Evolutionary conservation across 1,140 invertebrate species (phyloP), one percentile per base, ranked within the genome.

Genomic region (Leptopilina clavipes): DNA sequence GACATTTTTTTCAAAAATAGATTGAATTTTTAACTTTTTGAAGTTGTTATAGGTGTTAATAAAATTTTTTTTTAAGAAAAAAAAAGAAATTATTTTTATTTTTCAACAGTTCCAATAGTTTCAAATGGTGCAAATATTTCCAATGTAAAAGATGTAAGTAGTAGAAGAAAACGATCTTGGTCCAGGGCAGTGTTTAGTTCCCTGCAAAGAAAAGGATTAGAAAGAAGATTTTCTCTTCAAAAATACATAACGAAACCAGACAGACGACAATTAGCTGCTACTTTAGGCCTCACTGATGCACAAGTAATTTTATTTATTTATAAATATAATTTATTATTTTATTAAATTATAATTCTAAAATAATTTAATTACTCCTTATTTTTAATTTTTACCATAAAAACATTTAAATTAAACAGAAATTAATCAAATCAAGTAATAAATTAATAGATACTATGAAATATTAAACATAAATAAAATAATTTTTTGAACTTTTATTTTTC

Each of bases 191-290:
- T 99, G 0, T 98, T 98, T 87, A 98, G 96, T 77, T 96, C 97
- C 81, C 90, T 97, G 1, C 97, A 98, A 86, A 88, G 97, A 22
- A 97, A 98, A 89, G 97, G 97, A 1, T 90, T 98, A 40, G 97
- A 98, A 88, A 93, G 95, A 79, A 88, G 97, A 80, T 98, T 98
- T 87, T 95, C 97, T 81, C 92, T 97, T 82, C 97, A 98, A 89
- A 98, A 98, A 86, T 98, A 98, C 87, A 98, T 98, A 77, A 97
- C 96, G 0, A 98, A 98, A 89, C 97, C 96, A 0, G 97, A 98
- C 82, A 92, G 97, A 85, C 92, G 97, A 82, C 97, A 98, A 87
- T 89, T 98, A 54, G 97, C 97, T 0, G 96, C 96, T 70, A 97
- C 96, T 77, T 90, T 98, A 40, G 97, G 97, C 48, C 92, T 98